Percentiles rank a stretch among this genome's conserved stretches.
phyloP scores from a whole-genome alignment of 2,888 invertebrate genomes.

The Campaea margaritaria region DNA sequence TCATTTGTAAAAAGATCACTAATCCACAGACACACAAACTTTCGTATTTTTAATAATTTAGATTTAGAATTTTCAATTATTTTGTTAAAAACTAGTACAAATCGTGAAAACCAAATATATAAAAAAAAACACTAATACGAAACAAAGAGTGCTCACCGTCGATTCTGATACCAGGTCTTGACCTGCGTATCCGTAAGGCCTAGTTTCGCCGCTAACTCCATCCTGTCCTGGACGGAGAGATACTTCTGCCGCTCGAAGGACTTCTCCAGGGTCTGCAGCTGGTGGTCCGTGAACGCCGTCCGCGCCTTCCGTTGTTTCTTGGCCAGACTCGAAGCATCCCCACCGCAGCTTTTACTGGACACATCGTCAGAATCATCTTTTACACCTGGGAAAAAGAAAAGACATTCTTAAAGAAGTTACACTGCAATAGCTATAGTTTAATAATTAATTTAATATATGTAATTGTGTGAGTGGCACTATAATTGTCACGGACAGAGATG shows the following conservation, averaged over 20 bases:
- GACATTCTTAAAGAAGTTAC: background rate
- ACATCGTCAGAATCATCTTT: constrained; percentile 93
- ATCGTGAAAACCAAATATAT: too few relatives aligned
- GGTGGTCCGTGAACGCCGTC: constrained; percentile 99
- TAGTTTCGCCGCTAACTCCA: constrained; percentile 98
- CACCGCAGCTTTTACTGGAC: constrained; percentile 82
- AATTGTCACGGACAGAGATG: too few relatives aligned
- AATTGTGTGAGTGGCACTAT: too few relatives aligned
- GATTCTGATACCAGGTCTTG: constrained; percentile 99
- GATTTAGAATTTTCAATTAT: too few relatives aligned
- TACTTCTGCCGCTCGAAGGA: constrained; percentile 99
- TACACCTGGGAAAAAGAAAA: constrained; percentile 85
- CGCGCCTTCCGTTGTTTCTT: constrained; percentile 98
- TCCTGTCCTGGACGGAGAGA: constrained; percentile 97
- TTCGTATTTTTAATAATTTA: too few relatives aligned
- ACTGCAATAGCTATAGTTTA: too few relatives aligned
- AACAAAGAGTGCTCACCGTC: too few relatives aligned
- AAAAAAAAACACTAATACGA: too few relatives aligned
- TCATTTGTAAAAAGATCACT: too few relatives aligned
- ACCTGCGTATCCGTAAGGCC: constrained; percentile 99
- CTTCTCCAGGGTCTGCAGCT: constrained; percentile 97
- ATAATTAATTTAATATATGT: too few relatives aligned
- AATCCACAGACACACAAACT: too few relatives aligned
- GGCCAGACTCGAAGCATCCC: constrained; percentile 84
- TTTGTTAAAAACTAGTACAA: too few relatives aligned